Evolutionary conservation across 2,113 vertebrate species (phyloP), one percentile per base, ranked within the genome.

Genomic region (Myxocyprinus asiaticus): DNA sequence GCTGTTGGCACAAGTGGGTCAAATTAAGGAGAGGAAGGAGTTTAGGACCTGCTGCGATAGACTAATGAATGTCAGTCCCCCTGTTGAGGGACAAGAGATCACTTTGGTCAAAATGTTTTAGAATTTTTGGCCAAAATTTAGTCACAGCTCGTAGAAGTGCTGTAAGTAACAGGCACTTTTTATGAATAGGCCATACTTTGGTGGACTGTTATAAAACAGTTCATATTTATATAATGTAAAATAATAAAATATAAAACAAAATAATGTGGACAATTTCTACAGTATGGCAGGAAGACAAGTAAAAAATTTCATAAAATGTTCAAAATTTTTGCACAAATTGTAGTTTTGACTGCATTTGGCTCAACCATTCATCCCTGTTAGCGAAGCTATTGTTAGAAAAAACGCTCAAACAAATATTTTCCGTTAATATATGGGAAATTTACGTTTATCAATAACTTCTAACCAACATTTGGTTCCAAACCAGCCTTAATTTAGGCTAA

Each of bases 1-100:
- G 74, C 62, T 76, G 74, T 55, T 76, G 61, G 62, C 33, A 2
- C 55, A 76, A 76, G 47, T 64, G 73, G 64, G 47, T 50, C 65
- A 65, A 64, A 76, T 76, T 43, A 44, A 42, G 48, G 14, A 76
- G 48, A 65, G 62, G 56, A 74, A 58, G 58, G 56, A 14, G 47
- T 63, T 65, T 33, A 15, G 22, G 62, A 43, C 61, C 48, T 63
- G 43, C 33, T 63, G 73, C 48, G 10, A 59, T 17, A 17, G 48
- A 65, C 62, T 76, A 76, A 65, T 76, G 48, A 76, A 76, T 4
- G 48, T 12, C 33, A 55, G 62, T 42, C 48, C 62, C 44, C 58
- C 17, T 8, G 7, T 50, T 7, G 3, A 63, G 72, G 58, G 71
- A 65, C 22, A 17, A 44, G 59, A 65, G 48, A 53, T 11, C 47